phyloP scores from a whole-genome alignment of 2,113 vertebrate genomes.

The Ctenomys sociabilis region DNA sequence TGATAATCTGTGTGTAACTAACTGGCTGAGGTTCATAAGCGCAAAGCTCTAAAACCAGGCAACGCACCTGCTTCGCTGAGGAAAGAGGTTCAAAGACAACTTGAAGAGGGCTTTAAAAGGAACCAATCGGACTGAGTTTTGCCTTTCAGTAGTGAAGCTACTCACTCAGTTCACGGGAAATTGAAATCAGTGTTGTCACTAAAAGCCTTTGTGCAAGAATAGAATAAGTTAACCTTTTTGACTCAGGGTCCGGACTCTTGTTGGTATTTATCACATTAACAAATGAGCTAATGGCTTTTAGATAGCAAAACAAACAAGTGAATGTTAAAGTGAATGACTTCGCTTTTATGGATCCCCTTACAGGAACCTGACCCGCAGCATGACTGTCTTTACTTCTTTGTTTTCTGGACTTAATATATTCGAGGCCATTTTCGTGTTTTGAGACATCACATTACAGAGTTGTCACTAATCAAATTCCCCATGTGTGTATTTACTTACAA shows the following conservation, averaged over 20 bases:
- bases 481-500: neutral
- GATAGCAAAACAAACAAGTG: neutral
- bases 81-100: constrained; percentile 33
- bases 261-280: constrained; percentile 35
- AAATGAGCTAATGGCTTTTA: constrained; percentile 51
- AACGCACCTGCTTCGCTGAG: neutral
- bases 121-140: constrained; percentile 6
- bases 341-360: constrained; percentile 7
- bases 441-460: neutral
- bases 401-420: neutral
- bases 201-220: constrained; percentile 37
- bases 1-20: constrained; percentile 42
- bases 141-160: neutral
- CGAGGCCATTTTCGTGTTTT: neutral
- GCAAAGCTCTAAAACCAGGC: neutral
- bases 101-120: neutral
- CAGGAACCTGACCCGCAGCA: neutral
- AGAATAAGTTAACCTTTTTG: constrained; percentile 40
- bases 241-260: neutral
- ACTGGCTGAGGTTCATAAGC: neutral
- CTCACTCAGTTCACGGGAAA: neutral
- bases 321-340: constrained; percentile 31
- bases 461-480: constrained; percentile 11
- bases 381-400: neutral
- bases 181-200: constrained; percentile 29